phyloP scores from a whole-genome alignment of 2,113 vertebrate genomes.

The Acanthisitta chloris region DNA sequence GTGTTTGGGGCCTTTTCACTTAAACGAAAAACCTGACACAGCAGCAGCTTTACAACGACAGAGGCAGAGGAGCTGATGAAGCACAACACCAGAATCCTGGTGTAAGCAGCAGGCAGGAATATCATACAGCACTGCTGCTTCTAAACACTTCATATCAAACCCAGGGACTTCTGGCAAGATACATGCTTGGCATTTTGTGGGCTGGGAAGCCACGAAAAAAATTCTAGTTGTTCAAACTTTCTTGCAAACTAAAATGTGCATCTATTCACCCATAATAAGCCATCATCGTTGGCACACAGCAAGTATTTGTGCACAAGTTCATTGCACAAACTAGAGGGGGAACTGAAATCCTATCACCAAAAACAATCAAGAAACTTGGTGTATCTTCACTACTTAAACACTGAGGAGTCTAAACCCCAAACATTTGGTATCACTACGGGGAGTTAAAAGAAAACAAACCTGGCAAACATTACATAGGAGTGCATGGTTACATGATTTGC shows the following conservation, averaged over 20 bases:
- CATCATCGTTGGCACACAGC: not conserved
- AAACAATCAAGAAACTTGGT: not conserved
- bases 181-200: not conserved
- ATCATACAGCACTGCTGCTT: not conserved
- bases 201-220: not conserved
- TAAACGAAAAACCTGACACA: not conserved
- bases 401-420: not conserved
- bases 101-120: not conserved
- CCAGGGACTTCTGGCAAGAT: not conserved
- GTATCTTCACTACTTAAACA: not conserved
- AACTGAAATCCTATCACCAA: not conserved
- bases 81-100: not conserved
- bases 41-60: not conserved
- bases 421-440: not conserved
- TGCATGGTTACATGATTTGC: not conserved
- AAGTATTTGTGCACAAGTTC: not conserved
- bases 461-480: not conserved
- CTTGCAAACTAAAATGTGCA: not conserved
- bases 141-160: not conserved
- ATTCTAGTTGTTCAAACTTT: not conserved
- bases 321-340: not conserved
- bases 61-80: not conserved
- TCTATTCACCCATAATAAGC: not conserved
- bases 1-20: not conserved
- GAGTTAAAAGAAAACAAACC: not conserved